phyloP scores from a whole-genome alignment of 1,140 invertebrate genomes.

The Achroia grisella region DNA sequence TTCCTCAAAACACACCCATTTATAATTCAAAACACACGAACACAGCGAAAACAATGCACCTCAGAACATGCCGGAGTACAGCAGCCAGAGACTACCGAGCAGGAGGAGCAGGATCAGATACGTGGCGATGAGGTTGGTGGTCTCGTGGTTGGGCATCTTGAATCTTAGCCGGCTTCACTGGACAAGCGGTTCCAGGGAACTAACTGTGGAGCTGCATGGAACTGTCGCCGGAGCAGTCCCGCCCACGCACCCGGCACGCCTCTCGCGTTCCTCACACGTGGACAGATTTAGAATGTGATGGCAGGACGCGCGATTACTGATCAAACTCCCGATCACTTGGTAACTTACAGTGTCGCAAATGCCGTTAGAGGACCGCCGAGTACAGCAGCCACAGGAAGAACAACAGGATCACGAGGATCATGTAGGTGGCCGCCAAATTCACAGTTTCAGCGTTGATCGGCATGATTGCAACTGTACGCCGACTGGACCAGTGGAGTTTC shows the following conservation, averaged over 20 bases:
- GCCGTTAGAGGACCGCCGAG: constrained; percentile 54
- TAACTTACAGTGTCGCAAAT: constrained; percentile 22
- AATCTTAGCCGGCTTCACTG: constrained; percentile 35
- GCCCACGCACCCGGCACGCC: constrained; percentile 44
- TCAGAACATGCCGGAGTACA: constrained; percentile 71
- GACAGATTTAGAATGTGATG: too few species aligned
- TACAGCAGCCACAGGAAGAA: constrained; percentile 69
- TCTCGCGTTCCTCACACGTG: constrained; percentile 20
- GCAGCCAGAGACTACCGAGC: constrained; percentile 67
- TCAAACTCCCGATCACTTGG: constrained; percentile 22
- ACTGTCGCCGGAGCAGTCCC: constrained; percentile 18
- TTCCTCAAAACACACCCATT: neutral
- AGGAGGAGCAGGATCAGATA: constrained; percentile 71
- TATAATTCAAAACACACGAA: neutral
- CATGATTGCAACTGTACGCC: constrained; percentile 51
- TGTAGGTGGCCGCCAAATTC: constrained; percentile 67
- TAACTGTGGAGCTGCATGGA: constrained; percentile 27
- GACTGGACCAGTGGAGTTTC: constrained; percentile 28
- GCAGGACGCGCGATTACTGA: constrained; percentile 30
- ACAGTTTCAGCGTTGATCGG: constrained; percentile 71
- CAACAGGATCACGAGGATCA: constrained; percentile 69
- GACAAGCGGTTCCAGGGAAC: constrained; percentile 53
- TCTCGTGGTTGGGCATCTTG: constrained; percentile 71
- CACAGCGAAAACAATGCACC: constrained; percentile 25
- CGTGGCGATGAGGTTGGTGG: constrained; percentile 68